Conservation (phyloP, 2,113 vertebrate species). For the Antennarius striatus region DNA sequence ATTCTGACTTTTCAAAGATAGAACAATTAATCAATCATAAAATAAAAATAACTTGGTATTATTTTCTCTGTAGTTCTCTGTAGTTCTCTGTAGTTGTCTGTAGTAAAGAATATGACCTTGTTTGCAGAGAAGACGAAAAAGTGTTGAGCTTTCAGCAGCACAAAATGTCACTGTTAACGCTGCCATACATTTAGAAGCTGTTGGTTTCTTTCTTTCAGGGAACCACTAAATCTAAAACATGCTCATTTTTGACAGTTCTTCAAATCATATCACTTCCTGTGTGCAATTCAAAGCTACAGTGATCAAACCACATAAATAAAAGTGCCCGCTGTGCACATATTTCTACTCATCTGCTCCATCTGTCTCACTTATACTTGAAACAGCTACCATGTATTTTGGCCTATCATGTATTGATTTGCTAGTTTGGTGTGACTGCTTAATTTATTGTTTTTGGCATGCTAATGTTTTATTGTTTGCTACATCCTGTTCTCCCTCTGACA, state of each 20-base stretch:
- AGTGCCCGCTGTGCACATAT: conserved; percentile 1
- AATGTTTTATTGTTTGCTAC: conserved; percentile 63
- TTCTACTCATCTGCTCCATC: neutral
- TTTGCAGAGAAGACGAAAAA: neutral
- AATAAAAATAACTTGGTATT: too few relatives aligned
- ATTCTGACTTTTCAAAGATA: too few relatives aligned
- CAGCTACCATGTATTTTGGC: neutral
- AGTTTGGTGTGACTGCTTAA: conserved; percentile 11
- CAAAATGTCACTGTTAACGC: too few relatives aligned
- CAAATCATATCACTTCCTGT: neutral
- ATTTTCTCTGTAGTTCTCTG: too few relatives aligned
- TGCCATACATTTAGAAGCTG: too few relatives aligned
- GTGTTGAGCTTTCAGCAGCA: neutral
- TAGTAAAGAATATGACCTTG: too few relatives aligned
- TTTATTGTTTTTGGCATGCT: conserved; percentile 37
- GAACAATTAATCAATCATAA: too few relatives aligned
- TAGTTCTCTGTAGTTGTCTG: too few relatives aligned
- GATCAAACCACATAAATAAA: neutral
- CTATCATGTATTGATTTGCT: conserved; percentile 10
- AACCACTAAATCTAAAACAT: neutral
- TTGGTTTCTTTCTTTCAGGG: neutral
- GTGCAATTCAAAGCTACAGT: neutral
- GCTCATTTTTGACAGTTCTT: neutral
- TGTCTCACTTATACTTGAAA: neutral
- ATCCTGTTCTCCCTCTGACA: conserved; percentile 47